Percentiles rank a stretch among this genome's conserved stretches.
phyloP scores from a whole-genome alignment of 2,888 invertebrate species.

The Sabellastarte sp. region DNA sequence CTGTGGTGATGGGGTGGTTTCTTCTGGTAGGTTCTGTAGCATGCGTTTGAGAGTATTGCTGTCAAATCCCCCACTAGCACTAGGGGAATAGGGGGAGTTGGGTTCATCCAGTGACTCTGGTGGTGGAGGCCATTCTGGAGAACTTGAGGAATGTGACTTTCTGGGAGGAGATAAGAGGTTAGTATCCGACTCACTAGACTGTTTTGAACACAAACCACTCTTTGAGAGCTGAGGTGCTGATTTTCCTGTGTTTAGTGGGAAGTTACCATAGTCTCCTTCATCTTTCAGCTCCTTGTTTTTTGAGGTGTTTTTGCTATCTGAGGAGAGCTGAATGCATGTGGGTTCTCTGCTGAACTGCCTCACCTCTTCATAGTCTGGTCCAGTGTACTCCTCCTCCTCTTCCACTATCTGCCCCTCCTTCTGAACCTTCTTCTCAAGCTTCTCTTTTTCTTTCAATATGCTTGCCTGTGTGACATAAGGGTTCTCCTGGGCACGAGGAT shows the following conservation, averaged over 20 bases:
- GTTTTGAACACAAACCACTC: not conserved
- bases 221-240: not conserved
- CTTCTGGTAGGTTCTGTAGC: slow-evolving; percentile 83
- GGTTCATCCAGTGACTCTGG: slow-evolving; percentile 32
- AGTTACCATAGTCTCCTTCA: not conserved
- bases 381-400: not conserved
- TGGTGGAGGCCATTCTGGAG: slow-evolving; percentile 53
- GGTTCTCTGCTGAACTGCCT: slow-evolving; percentile 33
- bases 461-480: not conserved
- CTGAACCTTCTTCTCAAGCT: not conserved
- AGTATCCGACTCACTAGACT: not conserved
- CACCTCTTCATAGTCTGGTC: not conserved
- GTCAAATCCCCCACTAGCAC: slow-evolving; percentile 63
- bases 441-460: not conserved
- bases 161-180: not conserved
- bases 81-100: slow-evolving; percentile 3
- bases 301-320: slow-evolving; percentile 2
- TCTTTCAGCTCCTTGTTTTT: no score
- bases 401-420: no score
- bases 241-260: not conserved
- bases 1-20: not conserved
- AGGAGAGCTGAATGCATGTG: slow-evolving; percentile 13
- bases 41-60: slow-evolving; percentile 87
- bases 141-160: slow-evolving; percentile 55
- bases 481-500: not conserved